Evolutionary conservation across 2,797 vertebrate species (phyloP).

Genomic region (Babyrousa celebensis): DNA sequence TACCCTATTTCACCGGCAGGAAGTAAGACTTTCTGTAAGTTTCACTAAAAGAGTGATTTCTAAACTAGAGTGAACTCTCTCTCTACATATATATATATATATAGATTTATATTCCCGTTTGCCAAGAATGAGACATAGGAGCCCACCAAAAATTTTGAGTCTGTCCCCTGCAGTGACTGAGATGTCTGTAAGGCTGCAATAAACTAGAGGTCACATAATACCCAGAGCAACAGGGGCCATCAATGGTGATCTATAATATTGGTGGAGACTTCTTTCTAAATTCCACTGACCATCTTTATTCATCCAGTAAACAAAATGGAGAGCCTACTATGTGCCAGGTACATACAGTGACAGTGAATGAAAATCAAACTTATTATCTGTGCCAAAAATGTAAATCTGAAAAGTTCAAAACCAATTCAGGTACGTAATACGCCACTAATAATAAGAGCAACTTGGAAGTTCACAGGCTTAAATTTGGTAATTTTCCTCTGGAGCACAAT

Average conservation of each 20-base stretch:
- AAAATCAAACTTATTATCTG: slow-evolving; percentile 54
- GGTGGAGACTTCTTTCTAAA: background rate
- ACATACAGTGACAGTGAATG: background rate
- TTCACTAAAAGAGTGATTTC: slow-evolving; percentile 50
- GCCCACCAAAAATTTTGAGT: background rate
- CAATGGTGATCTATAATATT: background rate
- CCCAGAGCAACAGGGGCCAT: background rate
- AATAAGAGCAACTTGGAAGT: slow-evolving; percentile 28
- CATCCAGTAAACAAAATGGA: background rate
- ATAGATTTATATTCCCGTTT: background rate
- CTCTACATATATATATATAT: too few species aligned
- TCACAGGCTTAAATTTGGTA: slow-evolving; percentile 22
- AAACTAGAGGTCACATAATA: background rate
- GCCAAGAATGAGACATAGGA: background rate
- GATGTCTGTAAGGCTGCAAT: background rate
- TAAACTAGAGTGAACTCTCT: background rate
- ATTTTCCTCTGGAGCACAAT: background rate
- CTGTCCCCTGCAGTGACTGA: background rate
- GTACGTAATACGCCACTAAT: background rate
- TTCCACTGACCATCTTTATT: background rate
- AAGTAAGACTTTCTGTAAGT: background rate
- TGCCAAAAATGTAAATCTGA: slow-evolving; percentile 23
- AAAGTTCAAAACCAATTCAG: background rate
- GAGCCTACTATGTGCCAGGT: background rate
- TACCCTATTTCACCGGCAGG: slow-evolving; percentile 53